Percentiles rank a stretch among this genome's conserved stretches.
Conservation (phyloP, 1,140 invertebrate species). For the Eupeodes corollae region DNA sequence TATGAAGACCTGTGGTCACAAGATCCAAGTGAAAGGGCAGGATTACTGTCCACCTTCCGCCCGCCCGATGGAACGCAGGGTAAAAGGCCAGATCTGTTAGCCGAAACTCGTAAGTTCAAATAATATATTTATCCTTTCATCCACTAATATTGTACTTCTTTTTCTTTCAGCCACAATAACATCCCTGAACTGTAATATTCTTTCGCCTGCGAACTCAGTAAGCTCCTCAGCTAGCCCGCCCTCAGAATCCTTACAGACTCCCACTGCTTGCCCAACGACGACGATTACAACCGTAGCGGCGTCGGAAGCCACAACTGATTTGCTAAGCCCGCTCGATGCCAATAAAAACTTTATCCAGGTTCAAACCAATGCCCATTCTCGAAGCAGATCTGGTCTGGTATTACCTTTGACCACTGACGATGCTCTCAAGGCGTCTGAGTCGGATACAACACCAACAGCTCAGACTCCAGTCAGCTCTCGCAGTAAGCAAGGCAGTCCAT, state of each 20-base stretch:
- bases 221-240: constrained; percentile 16
- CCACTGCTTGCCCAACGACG: constrained; percentile 1
- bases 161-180: constrained; percentile 29
- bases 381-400: constrained; percentile 24
- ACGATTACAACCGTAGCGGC: not conserved
- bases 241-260: not conserved
- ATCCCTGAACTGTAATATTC: constrained; percentile 43
- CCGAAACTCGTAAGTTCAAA: constrained; percentile 50
- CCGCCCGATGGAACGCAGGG: constrained; percentile 40
- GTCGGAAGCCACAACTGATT: not conserved
- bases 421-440: constrained; percentile 14
- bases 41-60: constrained; percentile 40
- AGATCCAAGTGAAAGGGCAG: constrained; percentile 42
- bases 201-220: constrained; percentile 36
- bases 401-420: constrained; percentile 14
- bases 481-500: constrained; percentile 60
- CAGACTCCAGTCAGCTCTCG: constrained; percentile 20
- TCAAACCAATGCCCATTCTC: constrained; percentile 20
- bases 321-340: constrained; percentile 7
- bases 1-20: constrained; percentile 90
- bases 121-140: not conserved
- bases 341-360: constrained; percentile 27
- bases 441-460: constrained; percentile 23
- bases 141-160: not conserved
- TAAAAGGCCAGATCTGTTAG: constrained; percentile 49